These are phyloP conservation scores for Drosophila engyochracea DNA, from an alignment of 2,888 invertebrate genomes.

Conservation along the genomic window DNA sequence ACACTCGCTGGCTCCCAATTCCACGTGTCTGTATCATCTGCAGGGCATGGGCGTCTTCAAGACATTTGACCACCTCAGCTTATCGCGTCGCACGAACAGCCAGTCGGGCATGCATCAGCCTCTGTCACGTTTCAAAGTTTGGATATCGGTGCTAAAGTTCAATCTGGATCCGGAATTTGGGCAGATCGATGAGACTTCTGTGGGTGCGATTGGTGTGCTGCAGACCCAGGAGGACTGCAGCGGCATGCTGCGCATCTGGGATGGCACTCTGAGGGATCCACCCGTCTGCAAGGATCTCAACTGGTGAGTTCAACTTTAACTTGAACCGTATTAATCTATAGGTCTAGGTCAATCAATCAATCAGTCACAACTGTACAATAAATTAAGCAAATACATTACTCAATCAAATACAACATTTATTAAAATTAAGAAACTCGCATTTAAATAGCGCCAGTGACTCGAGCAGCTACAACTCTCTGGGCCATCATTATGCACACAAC, in stretches of 20 bases:
- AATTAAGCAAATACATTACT: not conserved
- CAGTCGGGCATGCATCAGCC: slow-evolving; percentile 85
- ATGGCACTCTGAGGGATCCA: slow-evolving; percentile 92
- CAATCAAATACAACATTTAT: too few relatives aligned
- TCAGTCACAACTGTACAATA: not conserved
- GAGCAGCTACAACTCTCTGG: slow-evolving; percentile 55
- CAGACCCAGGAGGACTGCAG: slow-evolving; percentile 91
- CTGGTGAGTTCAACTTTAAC: slow-evolving; percentile 87
- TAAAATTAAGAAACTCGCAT: not conserved
- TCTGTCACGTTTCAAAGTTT: slow-evolving; percentile 91
- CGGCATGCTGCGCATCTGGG: slow-evolving; percentile 94
- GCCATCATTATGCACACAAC: slow-evolving; percentile 88
- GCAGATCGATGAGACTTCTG: slow-evolving; percentile 83
- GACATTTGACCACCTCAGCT: slow-evolving; percentile 86
- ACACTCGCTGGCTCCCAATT: slow-evolving; percentile 94
- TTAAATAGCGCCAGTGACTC: slow-evolving; percentile 53
- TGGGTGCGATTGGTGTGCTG: slow-evolving; percentile 84
- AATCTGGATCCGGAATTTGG: slow-evolving; percentile 90
- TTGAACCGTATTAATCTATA: too few relatives aligned
- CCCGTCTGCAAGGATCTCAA: slow-evolving; percentile 92
- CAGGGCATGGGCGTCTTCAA: slow-evolving; percentile 88
- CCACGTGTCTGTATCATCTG: slow-evolving; percentile 95
- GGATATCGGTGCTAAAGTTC: slow-evolving; percentile 95
- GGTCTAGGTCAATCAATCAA: not conserved
- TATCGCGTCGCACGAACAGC: slow-evolving; percentile 86